Conservation (phyloP, 2,113 vertebrate genomes). For the Echinops telfairi region DNA sequence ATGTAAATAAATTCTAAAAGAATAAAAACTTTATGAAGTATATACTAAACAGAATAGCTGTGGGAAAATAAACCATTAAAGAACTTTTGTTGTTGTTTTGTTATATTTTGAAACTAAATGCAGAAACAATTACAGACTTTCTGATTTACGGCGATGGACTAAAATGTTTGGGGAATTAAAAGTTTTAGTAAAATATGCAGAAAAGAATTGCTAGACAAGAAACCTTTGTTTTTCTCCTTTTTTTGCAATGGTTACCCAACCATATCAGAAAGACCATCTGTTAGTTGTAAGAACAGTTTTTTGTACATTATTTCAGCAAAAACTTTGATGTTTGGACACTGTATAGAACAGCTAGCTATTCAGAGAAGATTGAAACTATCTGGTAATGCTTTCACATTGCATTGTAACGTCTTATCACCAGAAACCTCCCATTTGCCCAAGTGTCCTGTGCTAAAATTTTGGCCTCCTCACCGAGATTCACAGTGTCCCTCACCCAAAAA, state of each 20-base stretch:
- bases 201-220: background rate
- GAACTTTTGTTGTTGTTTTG: background rate
- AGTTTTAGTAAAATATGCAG: conserved; percentile 20
- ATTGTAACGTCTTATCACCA: background rate
- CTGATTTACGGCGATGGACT: conserved; percentile 37
- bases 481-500: background rate
- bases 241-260: background rate
- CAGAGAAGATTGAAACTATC: background rate
- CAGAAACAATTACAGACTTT: conserved; percentile 25
- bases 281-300: conserved; percentile 33
- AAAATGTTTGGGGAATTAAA: conserved; percentile 36
- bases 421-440: background rate
- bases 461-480: background rate
- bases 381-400: background rate
- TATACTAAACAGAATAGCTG: conserved; percentile 35
- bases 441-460: background rate
- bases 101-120: conserved; percentile 1
- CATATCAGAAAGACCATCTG: conserved; percentile 47
- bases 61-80: conserved; percentile 18
- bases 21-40: conserved; percentile 49
- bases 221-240: background rate
- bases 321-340: background rate
- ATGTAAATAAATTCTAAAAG: conserved; percentile 53
- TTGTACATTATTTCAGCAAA: background rate
- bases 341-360: background rate